A percentile compares a stretch with the other conserved stretches of the same genome.
Conservation (phyloP, 2,113 vertebrate species). For the Bombycilla garrulus region DNA sequence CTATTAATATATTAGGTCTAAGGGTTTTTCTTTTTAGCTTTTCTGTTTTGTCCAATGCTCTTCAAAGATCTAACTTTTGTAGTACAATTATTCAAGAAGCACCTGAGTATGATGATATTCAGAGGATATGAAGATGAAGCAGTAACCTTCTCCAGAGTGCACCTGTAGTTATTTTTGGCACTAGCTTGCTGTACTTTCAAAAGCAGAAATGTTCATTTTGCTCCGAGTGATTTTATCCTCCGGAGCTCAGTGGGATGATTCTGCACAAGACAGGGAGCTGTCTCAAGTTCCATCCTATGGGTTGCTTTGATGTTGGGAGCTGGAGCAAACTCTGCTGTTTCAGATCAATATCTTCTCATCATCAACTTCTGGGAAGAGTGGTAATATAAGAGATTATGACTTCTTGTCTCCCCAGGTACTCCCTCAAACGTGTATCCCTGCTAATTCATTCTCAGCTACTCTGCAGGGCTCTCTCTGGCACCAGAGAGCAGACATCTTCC, state of each 20-base stretch:
- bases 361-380: not conserved
- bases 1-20: not conserved
- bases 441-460: not conserved
- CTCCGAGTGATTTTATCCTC: not conserved
- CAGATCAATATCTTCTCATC: conserved; percentile 13
- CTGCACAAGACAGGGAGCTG: not conserved
- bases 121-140: not conserved
- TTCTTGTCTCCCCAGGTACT: not conserved
- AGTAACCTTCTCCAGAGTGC: not conserved
- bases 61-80: not conserved
- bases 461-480: not conserved
- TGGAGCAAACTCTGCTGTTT: not conserved
- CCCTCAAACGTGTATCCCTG: not conserved
- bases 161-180: not conserved
- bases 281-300: not conserved
- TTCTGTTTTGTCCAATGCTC: not conserved
- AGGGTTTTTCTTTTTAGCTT: not conserved
- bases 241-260: not conserved
- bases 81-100: not conserved
- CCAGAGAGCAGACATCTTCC: not conserved
- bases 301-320: not conserved
- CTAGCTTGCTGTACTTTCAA: not conserved
- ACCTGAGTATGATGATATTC: not conserved
- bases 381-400: conserved; percentile 7
- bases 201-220: not conserved